Base-by-base conservation (phyloP, 1,140 invertebrate species). In the Drosophila orena region DNA sequence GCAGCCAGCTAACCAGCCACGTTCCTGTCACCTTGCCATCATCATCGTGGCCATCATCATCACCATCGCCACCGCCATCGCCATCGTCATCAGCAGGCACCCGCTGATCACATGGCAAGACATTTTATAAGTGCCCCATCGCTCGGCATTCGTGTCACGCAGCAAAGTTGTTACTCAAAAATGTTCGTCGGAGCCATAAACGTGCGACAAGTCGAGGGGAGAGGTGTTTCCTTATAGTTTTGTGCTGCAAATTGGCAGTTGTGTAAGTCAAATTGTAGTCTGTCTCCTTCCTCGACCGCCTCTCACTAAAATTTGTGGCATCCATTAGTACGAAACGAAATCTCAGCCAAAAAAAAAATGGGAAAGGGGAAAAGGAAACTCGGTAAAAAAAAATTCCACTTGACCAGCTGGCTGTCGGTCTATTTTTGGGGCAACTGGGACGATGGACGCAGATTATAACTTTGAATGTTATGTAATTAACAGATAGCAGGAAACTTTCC, bases 111-210 rank as follows among this genome's bases (percentile, higher is more conserved):
- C 71, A 74, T 76, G 73, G 61, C 72, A 76, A 58, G 73, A 75
- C 59, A 79, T 79, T 83, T 73, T 73, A 73, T 61, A 73, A 79
- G 65, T 56, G 49, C 57, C 70, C 47, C 74, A 53, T 8, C 53
- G 62, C 68, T 85, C 66, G 38, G 44, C 66, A 88, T 86, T 88
- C 83, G 83, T 86, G 79, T 86, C 83, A 86, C 83, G 83, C 83
- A 83, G 83, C 83, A 86, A 88, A 88, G 83, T 88, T 86, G 83
- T 86, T 86, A 83, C 83, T 86, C 83, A 88, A 86, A 86, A 88
- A 86, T 81, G 72, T 81, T 78, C 64, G 52, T 65, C 52, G 61
- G 50, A 65, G 70, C 62, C 68, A 60, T 62, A 76, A 75, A 88
- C 83, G 81, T 88, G 83, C 83, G 61, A 49, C 73, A 62, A 69